Evolutionary conservation across 1,140 invertebrate genomes (phyloP), one percentile per base, ranked within the genome.

Genomic region (Saccostrea cuccullata): DNA sequence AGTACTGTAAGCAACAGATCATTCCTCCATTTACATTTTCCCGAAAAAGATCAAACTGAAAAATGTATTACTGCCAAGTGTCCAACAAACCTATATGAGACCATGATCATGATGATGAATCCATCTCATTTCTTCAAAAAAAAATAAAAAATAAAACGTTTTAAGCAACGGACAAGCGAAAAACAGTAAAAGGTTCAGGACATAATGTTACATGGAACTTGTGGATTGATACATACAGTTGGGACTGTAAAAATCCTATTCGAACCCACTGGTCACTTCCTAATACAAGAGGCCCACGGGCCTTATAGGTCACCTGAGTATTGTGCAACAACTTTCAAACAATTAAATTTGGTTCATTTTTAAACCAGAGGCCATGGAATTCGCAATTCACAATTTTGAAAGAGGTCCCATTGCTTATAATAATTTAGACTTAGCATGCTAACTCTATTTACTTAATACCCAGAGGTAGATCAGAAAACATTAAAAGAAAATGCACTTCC

Each of bases 1-100:
- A 86, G 86, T 11, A 86, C 89, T 26, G 86, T 87, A 30, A 64
- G 67, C 17, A 87, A 87, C 56, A 87, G 67, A 82, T 60, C 58
- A 17, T 20, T 60, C 13, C 4, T 60, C 0, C 58, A 60, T 15
- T 60, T 60, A 60, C 58, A 60, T 60, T 60, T 60, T 4, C 58
- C 8, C 0, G 58, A 60, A 60, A 17, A 17, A 20, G 58, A 60
- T 60, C 20, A 60, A 60, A 60, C 17, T 60, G 1, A 60, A 60
- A 60, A 60, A 60, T 60, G 58, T 20, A 60, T 20, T 4, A 60
- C 58, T 20, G 58, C 20, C 58, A 15, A 2, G 0, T 60, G 58
- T 60, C 58, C 58, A 17, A 60, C 13, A 15, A 60, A 60, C 58
- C 58, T 13, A 60, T 13, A 60, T 60, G 58, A 60, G 9, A 60